Evolutionary conservation across 2,888 invertebrate species (phyloP), one percentile per base, ranked within the genome.

Genomic region (Scrobipalpa atriplicella): DNA sequence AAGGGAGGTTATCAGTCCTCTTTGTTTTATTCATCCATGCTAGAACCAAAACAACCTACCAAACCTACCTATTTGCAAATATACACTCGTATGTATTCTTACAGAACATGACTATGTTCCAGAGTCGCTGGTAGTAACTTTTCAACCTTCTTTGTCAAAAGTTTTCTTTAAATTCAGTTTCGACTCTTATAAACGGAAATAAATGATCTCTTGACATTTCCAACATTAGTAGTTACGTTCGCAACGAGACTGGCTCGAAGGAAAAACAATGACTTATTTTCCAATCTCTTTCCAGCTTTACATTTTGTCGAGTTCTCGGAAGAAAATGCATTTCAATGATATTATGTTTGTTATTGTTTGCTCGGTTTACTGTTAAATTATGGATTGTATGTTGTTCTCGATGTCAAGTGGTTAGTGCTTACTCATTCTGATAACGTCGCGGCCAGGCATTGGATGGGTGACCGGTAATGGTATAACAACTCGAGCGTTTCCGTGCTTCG

Each of bases 141-240:
- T 29, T 29, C 29, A 29, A 29, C 29, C 29, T 29, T 5, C 29
- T 29, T 29, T 29, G 29, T 29, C 29, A 29, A 29, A 29, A 29
- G 29, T 29, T 29, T 29, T 29, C 2, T 29, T 29, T 29, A 29
- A 29, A 29, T 29, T 29, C 29, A 29, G 29, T 29, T 29, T 29
- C 29, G 29, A 29, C 29, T 29, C 29, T 29, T 29, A 29, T 29
- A 29, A 29, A 29, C n/a, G n/a, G 47, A 16, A 47, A n/a, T 47
- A 47, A 47, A 16, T 47, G 47, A 47, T 47, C n/a, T 47, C 47
- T 47, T 16, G 47, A 47, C 47, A 47, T 47, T 47, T 47, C 16
- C 47, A 47, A 16, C 47, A 47, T 47, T 47, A n/a, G 47, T 16
- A 47, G n/a, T 47, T 47, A n/a, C 47, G 47, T 47, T 47, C 8